phyloP scores from a whole-genome alignment of 2,888 invertebrate genomes.

The Meiosimyza decipiens region DNA sequence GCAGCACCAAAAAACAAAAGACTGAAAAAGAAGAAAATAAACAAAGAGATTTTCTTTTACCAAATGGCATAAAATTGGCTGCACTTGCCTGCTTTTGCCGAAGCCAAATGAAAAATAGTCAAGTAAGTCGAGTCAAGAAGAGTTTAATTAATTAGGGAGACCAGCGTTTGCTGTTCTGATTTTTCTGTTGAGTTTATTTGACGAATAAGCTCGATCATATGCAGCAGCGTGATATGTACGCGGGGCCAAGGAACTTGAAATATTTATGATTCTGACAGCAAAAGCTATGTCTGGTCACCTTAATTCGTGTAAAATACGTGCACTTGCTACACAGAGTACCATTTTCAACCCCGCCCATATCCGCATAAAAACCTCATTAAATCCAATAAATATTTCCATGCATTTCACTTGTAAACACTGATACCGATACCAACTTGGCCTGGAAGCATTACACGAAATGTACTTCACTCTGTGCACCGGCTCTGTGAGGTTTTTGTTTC shows the following conservation, averaged over 20 bases:
- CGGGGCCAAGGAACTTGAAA: neutral
- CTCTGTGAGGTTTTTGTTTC: neutral
- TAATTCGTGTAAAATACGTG: neutral
- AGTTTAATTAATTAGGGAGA: constrained; percentile 23
- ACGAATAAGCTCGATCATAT: neutral
- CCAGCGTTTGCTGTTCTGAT: neutral
- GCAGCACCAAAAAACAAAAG: neutral
- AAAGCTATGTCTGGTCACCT: constrained; percentile 7
- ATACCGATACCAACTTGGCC: constrained; percentile 27
- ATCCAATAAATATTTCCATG: constrained; percentile 40
- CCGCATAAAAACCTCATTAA: constrained; percentile 39
- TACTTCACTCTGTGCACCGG: neutral
- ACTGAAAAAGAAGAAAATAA: neutral
- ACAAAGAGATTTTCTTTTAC: constrained; percentile 15
- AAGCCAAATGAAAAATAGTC: too few species aligned
- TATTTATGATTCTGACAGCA: neutral
- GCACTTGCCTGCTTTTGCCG: neutral
- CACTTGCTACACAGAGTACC: constrained; percentile 24
- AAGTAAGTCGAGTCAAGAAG: neutral
- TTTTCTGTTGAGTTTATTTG: neutral
- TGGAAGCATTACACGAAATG: constrained; percentile 27
- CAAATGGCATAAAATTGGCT: constrained; percentile 11
- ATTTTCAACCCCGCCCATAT: constrained; percentile 11
- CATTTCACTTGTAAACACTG: constrained; percentile 23
- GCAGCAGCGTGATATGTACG: neutral